Percentiles rank a stretch among this genome's conserved stretches.
Conservation (phyloP, 2,113 vertebrate species). For the Rattus rattus region DNA sequence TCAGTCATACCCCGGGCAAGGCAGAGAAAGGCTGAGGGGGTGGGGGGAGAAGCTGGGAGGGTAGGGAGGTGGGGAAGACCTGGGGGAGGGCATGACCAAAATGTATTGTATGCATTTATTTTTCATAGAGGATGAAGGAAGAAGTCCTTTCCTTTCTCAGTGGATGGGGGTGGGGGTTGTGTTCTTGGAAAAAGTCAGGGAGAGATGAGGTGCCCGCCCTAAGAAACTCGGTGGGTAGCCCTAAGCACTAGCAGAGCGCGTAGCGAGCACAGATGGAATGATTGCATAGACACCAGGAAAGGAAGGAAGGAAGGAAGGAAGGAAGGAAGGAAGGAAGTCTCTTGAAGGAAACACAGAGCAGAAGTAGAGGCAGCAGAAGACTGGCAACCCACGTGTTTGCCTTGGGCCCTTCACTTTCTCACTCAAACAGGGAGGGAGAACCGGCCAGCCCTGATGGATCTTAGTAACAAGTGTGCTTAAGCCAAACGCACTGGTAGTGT, state of each 20-base stretch:
- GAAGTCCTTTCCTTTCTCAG: background rate
- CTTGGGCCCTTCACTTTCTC: background rate
- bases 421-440: background rate
- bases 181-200: background rate
- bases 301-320: background rate
- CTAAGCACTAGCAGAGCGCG: background rate
- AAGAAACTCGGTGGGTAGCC: background rate
- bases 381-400: background rate
- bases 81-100: background rate
- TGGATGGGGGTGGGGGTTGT: background rate
- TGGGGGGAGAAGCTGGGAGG: background rate
- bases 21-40: background rate
- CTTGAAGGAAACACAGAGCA: background rate
- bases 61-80: background rate
- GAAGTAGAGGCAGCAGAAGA: background rate
- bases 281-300: background rate
- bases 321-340: background rate
- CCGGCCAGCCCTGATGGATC: background rate
- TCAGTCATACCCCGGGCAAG: background rate
- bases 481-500: background rate
- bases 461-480: slow-evolving; percentile 20
- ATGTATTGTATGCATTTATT: background rate
- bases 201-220: background rate
- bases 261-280: background rate
- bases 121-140: background rate